Evolutionary conservation across 2,888 invertebrate species (phyloP), one percentile per base, ranked within the genome.

Genomic region (Drosophila affinis): DNA sequence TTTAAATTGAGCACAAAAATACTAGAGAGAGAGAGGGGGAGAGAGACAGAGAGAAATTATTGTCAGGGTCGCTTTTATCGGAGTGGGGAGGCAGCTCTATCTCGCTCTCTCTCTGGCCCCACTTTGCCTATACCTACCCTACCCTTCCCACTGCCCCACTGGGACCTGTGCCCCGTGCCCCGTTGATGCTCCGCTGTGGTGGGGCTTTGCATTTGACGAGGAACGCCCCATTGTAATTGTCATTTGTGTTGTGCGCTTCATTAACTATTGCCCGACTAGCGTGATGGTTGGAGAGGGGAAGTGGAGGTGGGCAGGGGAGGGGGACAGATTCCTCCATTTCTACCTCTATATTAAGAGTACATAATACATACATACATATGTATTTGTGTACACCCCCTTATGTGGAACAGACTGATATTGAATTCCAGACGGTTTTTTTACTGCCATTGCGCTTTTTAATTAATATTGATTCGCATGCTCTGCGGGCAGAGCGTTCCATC

Each of bases 221-320:
- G n/a, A 61, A 72, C 56, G 60, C 61, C 59, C 60, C 62, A 73
- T 62, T 79, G 69, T 74, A 77, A 74, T 71, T 85, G 80, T 74
- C 63, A 77, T 82, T 77, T 69, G 80, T 7, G 39, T 39, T 39
- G 39, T 72, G 72, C 61, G 80, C 84, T 86, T 83, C 75, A 83
- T 82, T 88, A 82, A 77, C 71, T 69, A 78, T 84, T 63, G 83
- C 69, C 60, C 21, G 21, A 21, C 21, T 21, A 21, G 21, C 21
- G 21, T 3, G 55, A 54, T 46, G 32, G 67, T 45, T 46, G 24
- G 67, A 45, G 49, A 21, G 21, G 21, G 21, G 21, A 21, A 21
- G 21, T 21, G 21, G 21, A 3, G 21, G 21, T 21, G 21, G 3
- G 14, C 12, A 9, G 14, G 3, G 14, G 34, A 9, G 14, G 39